Base-by-base conservation (phyloP, 2,797 vertebrate genomes). In the Sternotherus odoratus region DNA sequence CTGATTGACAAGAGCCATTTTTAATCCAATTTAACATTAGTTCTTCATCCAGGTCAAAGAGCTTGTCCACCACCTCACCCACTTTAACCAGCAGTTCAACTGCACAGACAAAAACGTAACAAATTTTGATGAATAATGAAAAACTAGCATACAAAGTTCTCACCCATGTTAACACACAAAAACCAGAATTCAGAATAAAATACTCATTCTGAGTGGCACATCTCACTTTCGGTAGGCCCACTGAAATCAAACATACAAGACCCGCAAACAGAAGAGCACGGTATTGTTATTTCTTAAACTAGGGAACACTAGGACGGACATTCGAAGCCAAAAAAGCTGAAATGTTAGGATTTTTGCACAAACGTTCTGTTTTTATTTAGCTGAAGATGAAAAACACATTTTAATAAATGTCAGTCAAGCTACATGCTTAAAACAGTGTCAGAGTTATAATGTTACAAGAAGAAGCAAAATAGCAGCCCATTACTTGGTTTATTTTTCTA, bases 41-140 rank as follows among this genome's bases (percentile, higher is more conserved):
- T 77, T 99, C 99, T 97, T 99, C 99, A 83, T 99, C 99, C 86
- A 99, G 97, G 96, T 99, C 99, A 97, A 99, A 99, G 54, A 99
- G 98, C 93, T 99, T 99, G 96, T 99, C 99, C 74, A 99, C 98
- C 87, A 99, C 97, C 95, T 99, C 99, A 48, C 99, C 99, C 1
- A 99, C 98, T 95, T 99, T 99, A 82, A 99, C 98, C 86, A 99
- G 97, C 93, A 99, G 97, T 69, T 99, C 99, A 90, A 98, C 99
- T 99, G 97, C 77, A 95, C 79, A 85, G 75, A 36, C 96, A 75
- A 91, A 12, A 89, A 86, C 0, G 15, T 1, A 43, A 1, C 19
- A 13, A 54, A 79, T 77, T 85, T 48, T 91, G 39, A 6, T 87
- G 87, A 88, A 49, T 0, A 1, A 85, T 72, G 5, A 85, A 89